Base-by-base conservation (phyloP, 2,888 invertebrate species). In the Raillietiella orientalis region DNA sequence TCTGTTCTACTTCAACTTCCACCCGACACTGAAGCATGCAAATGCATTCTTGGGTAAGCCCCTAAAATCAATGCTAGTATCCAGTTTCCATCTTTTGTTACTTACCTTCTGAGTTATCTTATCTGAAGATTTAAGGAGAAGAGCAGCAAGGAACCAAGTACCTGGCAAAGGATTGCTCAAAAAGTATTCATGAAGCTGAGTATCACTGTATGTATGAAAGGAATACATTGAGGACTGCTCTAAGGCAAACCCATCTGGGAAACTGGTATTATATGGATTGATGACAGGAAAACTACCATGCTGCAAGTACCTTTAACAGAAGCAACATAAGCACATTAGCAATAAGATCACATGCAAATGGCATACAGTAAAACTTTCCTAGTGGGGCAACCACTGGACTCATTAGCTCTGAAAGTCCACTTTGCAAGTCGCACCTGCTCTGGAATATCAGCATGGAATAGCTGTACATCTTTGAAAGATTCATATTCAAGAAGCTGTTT, bases 361-460 rank as follows among this genome's bases (percentile, higher is more conserved):
- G 27, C 29, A 22, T 29, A 29, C 29, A 29, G 15, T n/a, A 26
- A 24, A n/a, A 29, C 24, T 8, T 23, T 14, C 8, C 29, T 25
- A 5, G 26, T 17, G 6, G n/a, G 12, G 20, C 29, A 29, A n/a
- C 19, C 26, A 13, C 14, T 29, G 12, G 33, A 30, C 28, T 60
- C 37, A 63, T 56, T 38, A 56, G 52, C 4, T 58, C 50, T 24
- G 46, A 44, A 40, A 62, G 65, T 47, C 44, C 50, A 52, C 12
- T 34, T 42, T 11, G 55, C 57, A 13, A 45, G 44, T 13, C 46
- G 41, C 2, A 52, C 44, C 36, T 54, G 52, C 21, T 47, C 42
- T 13, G 58, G 58, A 20, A 59, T 45, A 27, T 46, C 45, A 43
- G 56, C 59, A 38, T 58, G 58, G 26, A 58, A 42, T 30, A 59